Percentiles rank a stretch among this genome's conserved stretches.
Conservation (phyloP, 2,113 vertebrate species). For the Axis porcinus region DNA sequence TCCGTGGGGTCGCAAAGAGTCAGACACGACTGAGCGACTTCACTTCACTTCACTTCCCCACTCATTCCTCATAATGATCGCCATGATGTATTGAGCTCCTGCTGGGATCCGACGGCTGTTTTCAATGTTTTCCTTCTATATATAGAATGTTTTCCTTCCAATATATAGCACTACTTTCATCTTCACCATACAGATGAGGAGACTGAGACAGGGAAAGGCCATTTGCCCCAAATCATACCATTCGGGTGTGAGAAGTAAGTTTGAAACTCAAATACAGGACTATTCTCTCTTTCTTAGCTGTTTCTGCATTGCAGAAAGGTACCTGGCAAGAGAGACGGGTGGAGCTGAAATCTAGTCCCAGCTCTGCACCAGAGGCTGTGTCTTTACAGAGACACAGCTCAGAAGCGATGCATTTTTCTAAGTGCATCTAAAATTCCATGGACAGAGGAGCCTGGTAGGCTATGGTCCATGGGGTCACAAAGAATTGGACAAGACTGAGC, state of each 20-base stretch:
- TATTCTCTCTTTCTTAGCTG: background rate
- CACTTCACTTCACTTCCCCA: no score
- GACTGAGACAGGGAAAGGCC: background rate
- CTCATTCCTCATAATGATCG: background rate
- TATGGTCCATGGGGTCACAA: background rate
- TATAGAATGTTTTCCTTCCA: no score
- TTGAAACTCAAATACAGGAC: background rate
- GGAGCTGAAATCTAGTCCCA: background rate
- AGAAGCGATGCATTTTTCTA: background rate
- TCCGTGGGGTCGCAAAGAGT: no score
- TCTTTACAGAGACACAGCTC: background rate
- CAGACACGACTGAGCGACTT: no score
- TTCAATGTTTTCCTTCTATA: background rate
- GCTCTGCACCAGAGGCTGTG: no score
- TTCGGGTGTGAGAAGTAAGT: background rate
- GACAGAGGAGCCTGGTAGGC: background rate
- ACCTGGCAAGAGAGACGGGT: background rate
- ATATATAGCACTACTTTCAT: accelerated
- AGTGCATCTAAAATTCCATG: background rate
- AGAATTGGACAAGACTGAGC: background rate
- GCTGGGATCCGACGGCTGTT: accelerated
- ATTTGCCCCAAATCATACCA: background rate
- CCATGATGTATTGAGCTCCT: background rate
- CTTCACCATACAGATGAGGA: background rate
- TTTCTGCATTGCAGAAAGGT: accelerated